phyloP scores from a whole-genome alignment of 1,140 invertebrate species.

The Ceratosolen solmsi region DNA sequence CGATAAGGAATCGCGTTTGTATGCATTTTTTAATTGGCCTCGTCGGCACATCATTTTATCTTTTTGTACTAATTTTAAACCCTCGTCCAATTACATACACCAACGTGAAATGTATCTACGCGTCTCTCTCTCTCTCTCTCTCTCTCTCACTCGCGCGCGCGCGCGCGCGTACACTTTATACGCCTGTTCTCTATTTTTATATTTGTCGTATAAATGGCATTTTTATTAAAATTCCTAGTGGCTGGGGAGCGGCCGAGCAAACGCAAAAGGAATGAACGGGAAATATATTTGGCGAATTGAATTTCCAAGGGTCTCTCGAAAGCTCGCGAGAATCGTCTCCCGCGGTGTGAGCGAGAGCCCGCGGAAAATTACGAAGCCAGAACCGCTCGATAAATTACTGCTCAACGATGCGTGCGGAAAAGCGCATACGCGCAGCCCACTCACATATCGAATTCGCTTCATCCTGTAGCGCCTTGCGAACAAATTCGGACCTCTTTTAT shows the following conservation, averaged over 20 bases:
- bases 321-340: neutral
- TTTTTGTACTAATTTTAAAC: slow-evolving; percentile 8
- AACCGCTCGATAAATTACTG: slow-evolving; percentile 45
- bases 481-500: neutral
- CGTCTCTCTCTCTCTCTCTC: too few relatives aligned
- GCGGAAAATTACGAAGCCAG: slow-evolving; percentile 20
- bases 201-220: neutral
- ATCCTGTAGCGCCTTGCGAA: neutral
- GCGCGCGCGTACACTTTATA: too few relatives aligned
- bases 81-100: neutral
- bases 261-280: neutral
- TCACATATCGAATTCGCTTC: slow-evolving; percentile 48
- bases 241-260: neutral
- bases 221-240: slow-evolving; percentile 8
- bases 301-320: slow-evolving; percentile 22
- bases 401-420: slow-evolving; percentile 35
- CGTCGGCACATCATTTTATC: slow-evolving; percentile 5
- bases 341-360: neutral
- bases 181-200: neutral
- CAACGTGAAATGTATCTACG: neutral
- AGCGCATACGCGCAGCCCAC: slow-evolving; percentile 22
- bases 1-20: slow-evolving; percentile 28
- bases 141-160: too few relatives aligned
- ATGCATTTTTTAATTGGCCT: slow-evolving; percentile 37
- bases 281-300: neutral